phyloP scores from a whole-genome alignment of 2,888 invertebrate genomes.

The Diplolepis rosae region DNA sequence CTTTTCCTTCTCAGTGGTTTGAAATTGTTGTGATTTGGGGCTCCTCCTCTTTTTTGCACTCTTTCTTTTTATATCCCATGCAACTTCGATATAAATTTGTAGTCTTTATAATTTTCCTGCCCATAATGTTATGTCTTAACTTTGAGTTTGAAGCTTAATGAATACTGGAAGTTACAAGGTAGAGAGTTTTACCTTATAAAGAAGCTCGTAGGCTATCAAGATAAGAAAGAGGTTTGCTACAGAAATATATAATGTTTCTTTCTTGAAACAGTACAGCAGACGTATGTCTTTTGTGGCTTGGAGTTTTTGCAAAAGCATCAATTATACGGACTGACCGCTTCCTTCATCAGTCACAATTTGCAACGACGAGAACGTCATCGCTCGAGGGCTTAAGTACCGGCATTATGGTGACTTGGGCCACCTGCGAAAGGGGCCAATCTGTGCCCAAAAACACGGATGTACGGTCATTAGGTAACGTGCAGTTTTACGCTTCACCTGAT shows the following conservation, averaged over 20 bases:
- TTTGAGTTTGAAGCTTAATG: neutral
- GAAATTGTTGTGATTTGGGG: too few relatives aligned
- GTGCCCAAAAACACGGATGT: constrained; percentile 26
- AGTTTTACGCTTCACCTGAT: constrained; percentile 28
- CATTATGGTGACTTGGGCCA: neutral
- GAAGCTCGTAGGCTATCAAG: neutral
- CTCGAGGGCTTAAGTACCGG: constrained; percentile 10
- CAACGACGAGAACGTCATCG: constrained; percentile 16
- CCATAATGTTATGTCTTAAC: constrained; percentile 4
- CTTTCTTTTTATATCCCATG: too few relatives aligned
- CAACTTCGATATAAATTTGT: neutral
- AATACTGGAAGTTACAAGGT: neutral
- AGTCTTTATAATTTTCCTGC: neutral
- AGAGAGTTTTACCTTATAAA: neutral
- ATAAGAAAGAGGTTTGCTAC: constrained; percentile 12
- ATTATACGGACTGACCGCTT: constrained; percentile 20
- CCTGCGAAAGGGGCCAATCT: constrained; percentile 20
- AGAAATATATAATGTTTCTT: constrained; percentile 4
- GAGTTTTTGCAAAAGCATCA: constrained; percentile 24
- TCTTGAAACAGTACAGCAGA: neutral
- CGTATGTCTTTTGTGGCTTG: constrained; percentile 2
- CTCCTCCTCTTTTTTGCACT: too few relatives aligned
- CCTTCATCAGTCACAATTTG: constrained; percentile 31
- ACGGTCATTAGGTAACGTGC: constrained; percentile 26
- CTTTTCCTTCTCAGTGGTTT: too few relatives aligned